Evolutionary conservation across 2,888 invertebrate species (phyloP).

Genomic region (Harpalus rubripes): DNA sequence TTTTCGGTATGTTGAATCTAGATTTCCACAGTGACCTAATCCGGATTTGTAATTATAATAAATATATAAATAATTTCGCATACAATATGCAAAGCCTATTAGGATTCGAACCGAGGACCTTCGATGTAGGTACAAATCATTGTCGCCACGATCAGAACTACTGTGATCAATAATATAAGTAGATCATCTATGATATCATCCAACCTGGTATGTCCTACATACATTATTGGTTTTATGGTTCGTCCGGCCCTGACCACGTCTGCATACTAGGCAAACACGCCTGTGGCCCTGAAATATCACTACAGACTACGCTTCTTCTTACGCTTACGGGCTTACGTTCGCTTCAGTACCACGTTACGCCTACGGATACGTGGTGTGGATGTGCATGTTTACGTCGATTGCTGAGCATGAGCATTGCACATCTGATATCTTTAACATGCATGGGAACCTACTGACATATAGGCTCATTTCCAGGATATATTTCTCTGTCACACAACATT

Average conservation of each 20-base stretch:
- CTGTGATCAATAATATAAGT: too few relatives aligned
- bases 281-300: slow-evolving; percentile 43
- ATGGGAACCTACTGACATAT: slow-evolving; percentile 42
- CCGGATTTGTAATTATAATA: too few relatives aligned
- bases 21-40: too few relatives aligned
- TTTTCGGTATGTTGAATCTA: too few relatives aligned
- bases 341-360: slow-evolving; percentile 15
- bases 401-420: slow-evolving; percentile 9
- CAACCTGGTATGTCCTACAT: neutral
- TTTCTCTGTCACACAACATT: slow-evolving; percentile 24
- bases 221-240: neutral
- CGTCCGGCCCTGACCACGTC: slow-evolving; percentile 33
- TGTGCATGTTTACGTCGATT: slow-evolving; percentile 20
- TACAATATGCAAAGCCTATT: too few relatives aligned
- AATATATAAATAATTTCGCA: too few relatives aligned
- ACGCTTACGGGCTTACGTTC: neutral
- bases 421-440: slow-evolving; percentile 46
- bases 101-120: too few relatives aligned
- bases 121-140: too few relatives aligned
- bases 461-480: slow-evolving; percentile 18
- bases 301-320: slow-evolving; percentile 19
- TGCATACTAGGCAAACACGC: slow-evolving; percentile 51
- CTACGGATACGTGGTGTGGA: neutral
- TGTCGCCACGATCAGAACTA: too few relatives aligned
- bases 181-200: too few relatives aligned